phyloP scores from a whole-genome alignment of 2,113 vertebrate genomes.

The Raja brachyura region DNA sequence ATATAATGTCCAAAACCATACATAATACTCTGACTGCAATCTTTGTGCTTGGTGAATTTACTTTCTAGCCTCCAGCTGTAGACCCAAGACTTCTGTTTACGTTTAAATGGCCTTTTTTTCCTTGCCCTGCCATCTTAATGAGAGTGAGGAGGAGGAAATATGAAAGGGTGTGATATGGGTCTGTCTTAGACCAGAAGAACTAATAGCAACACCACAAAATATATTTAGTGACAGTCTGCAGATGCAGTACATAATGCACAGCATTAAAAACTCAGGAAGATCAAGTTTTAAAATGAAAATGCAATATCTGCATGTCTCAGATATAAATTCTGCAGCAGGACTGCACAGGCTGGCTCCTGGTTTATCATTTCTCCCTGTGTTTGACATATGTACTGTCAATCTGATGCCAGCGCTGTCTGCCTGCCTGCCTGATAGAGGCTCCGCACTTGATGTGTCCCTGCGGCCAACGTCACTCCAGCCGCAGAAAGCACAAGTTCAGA shows the following conservation, averaged over 20 bases:
- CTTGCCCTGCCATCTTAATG: neutral
- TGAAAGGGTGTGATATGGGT: neutral
- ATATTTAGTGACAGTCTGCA: neutral
- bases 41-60: neutral
- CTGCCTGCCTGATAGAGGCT: conserved; percentile 4
- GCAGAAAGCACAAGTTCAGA: conserved; percentile 22
- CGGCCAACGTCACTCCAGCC: neutral
- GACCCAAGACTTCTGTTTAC: neutral
- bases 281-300: neutral
- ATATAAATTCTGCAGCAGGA: neutral
- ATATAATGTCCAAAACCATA: neutral
- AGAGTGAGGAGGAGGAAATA: neutral
- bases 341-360: neutral
- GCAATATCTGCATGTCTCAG: neutral
- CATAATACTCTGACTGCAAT: neutral
- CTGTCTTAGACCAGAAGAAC: neutral
- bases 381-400: conserved; percentile 25
- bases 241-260: neutral
- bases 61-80: neutral
- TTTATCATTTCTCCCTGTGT: conserved; percentile 30
- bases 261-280: neutral
- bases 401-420: conserved; percentile 29
- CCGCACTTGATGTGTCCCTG: neutral
- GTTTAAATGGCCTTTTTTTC: neutral
- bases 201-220: neutral